These are phyloP conservation scores for Silvanus unidentatus DNA, from an alignment of 2,888 invertebrate species.

Conservation along the genomic window DNA sequence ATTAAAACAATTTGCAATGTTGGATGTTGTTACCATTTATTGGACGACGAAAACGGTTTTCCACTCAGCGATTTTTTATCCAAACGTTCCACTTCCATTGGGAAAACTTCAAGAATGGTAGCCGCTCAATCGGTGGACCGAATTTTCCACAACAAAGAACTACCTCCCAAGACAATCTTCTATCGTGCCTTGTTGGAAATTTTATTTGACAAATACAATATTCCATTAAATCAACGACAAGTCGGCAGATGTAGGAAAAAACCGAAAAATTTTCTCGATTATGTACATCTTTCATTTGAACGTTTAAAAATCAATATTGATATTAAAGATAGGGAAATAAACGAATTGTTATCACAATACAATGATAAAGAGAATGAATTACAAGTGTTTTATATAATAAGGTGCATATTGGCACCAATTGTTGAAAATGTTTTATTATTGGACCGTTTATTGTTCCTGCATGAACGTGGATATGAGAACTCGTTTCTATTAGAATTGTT, in stretches of 20 bases:
- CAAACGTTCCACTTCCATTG: conserved; percentile 49
- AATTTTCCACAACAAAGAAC: conserved; percentile 50
- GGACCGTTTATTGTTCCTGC: conserved; percentile 72
- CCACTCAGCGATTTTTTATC: conserved; percentile 57
- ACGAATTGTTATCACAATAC: conserved; percentile 42
- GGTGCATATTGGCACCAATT: conserved; percentile 70
- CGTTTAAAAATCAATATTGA: conserved; percentile 54
- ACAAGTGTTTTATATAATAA: conserved; percentile 69
- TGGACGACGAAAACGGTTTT: conserved; percentile 54
- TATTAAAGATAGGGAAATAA: conserved; percentile 46
- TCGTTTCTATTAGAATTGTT: conserved; percentile 71
- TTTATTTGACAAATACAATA: conserved; percentile 46
- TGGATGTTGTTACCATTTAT: conserved; percentile 85
- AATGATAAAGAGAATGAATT: conserved; percentile 53
- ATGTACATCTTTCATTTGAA: conserved; percentile 60
- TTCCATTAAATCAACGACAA: conserved; percentile 46
- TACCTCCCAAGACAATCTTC: conserved; percentile 62
- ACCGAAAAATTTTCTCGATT: conserved; percentile 60
- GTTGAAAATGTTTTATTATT: conserved; percentile 76
- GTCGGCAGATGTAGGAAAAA: conserved; percentile 51
- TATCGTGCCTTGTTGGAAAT: conserved; percentile 74
- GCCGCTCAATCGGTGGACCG: conserved; percentile 79
- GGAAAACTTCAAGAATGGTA: conserved; percentile 77
- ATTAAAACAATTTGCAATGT: conserved; percentile 67
- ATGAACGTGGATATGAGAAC: conserved; percentile 55